Evolutionary conservation across 2,113 vertebrate species (phyloP), one percentile per base, ranked within the genome.

Genomic region (Ia io): DNA sequence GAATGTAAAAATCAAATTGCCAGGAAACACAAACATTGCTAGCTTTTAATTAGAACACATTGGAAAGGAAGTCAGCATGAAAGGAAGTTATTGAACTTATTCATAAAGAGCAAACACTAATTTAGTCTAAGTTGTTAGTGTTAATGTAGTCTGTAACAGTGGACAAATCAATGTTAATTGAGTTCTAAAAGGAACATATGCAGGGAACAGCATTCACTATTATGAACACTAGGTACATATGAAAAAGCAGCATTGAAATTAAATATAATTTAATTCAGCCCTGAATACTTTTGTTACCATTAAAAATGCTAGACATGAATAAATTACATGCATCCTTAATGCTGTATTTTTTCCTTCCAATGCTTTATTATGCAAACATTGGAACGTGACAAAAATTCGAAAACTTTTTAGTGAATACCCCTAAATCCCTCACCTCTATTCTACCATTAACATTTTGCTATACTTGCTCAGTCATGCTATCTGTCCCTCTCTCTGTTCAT

Each of bases 121-220:
- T 85, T 82, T 96, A 90, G 94, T 95, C 76, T 76, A 92, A 73
- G 42, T 77, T 94, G 70, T 95, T 94, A 87, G 35, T 40, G 53
- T 71, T 84, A 96, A 95, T 90, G 76, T 25, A 94, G 53, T 96
- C 71, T 92, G 9, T 30, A 85, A 53, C 76, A 93, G 69, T 96
- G 88, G 67, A 86, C 84, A 93, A 94, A 97, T 94, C 71, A 90
- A 95, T 90, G 92, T 95, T 95, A 96, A 96, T 70, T 95, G 90
- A 90, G 74, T 96, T 94, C 71, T 95, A 76, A 97, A 94, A 78
- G 85, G 20, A 91, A 90, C 42, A 77, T 32, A 87, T 25, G 44
- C 53, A 91, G 53, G 67, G 84, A 97, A 93, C 25, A 49, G 7
- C 70, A 87, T 82, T 90, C 37, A 67, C 47, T 90, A n/a, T 93